Base-by-base conservation (phyloP, 2,113 vertebrate genomes). In the Halcyon senegalensis region DNA sequence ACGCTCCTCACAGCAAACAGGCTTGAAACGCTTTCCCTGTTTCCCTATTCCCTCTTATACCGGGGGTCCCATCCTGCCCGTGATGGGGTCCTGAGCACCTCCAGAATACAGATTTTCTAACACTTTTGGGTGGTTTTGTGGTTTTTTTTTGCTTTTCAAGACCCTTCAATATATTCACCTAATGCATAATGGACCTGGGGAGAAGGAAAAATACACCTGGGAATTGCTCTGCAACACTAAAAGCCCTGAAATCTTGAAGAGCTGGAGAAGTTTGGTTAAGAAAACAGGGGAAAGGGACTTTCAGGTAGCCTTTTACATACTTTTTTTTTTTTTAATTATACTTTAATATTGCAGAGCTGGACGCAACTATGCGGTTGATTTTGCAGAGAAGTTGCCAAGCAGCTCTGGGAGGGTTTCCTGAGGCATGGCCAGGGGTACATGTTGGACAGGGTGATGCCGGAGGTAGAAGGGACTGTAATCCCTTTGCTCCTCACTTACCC, bases 361-460 rank as follows among this genome's bases (percentile, higher is more conserved):
- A 30, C 39, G 60, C 64, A 55, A 43, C 31, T 27, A 11, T 27
- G 53, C 3, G 0, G 70, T 46, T 20, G 33, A 16, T 59, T 75
- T 76, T 90, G 70, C 56, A 72, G 67, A 35, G 46, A 15, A 15
- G 39, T 35, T 48, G 39, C 62, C 35, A 56, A 28, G 13, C 46
- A 41, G 69, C 60, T 62, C 62, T 31, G 39, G 7, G 20, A 58
- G 53, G 16, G 25, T 55, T 55, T 68, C 59, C 44, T 46, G 64
- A 3, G 30, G 5, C 6, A 1, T 1, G 24, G 20, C 16, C 43
- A 27, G 35, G 10, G 48, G 8, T 13, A 16, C 5, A 0, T 11
- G 17, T 11, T 41, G 72, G 51, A 31, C 3, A 12, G 31, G 53
- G 46, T 18, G 53, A 27, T 84, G 53, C 66, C 35, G 35, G 41